These are phyloP conservation scores for Listronotus oregonensis DNA, from an alignment of 1,140 invertebrate species.

Conservation along the genomic window DNA sequence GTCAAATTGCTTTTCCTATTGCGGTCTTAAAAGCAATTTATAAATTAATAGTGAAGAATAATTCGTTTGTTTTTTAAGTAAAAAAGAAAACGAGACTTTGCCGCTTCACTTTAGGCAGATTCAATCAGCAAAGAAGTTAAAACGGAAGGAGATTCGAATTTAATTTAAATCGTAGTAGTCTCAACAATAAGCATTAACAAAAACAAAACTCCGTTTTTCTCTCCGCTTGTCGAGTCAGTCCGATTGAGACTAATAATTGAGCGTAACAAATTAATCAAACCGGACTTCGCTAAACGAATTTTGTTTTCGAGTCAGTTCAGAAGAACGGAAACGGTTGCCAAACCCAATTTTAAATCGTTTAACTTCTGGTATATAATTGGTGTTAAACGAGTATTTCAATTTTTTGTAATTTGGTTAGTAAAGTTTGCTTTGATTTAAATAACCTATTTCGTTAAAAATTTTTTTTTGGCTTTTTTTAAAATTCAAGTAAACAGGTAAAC, in stretches of 20 bases:
- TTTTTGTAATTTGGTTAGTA: too few relatives aligned
- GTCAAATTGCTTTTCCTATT: too few relatives aligned
- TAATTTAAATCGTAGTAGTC: constrained; percentile 5
- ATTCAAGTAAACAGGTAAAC: too few relatives aligned
- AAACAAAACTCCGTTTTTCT: neutral
- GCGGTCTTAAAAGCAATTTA: too few relatives aligned
- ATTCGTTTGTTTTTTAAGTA: neutral
- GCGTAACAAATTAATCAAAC: constrained; percentile 17
- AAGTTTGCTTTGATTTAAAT: too few relatives aligned
- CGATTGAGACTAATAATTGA: constrained; percentile 20
- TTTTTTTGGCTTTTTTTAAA: too few relatives aligned
- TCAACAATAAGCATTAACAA: constrained; percentile 5
- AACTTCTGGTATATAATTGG: neutral
- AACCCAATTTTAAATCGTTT: constrained; percentile 24
- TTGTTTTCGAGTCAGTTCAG: neutral
- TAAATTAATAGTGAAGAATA: too few relatives aligned
- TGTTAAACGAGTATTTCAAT: too few relatives aligned
- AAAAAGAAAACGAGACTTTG: neutral
- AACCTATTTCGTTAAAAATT: too few relatives aligned
- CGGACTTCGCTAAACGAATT: constrained; percentile 9
- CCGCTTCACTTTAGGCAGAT: constrained; percentile 1
- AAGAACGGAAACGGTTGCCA: constrained; percentile 14
- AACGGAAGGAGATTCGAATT: constrained; percentile 5
- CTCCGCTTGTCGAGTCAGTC: neutral
- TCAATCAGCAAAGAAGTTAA: constrained; percentile 11